Evolutionary conservation across 2,888 invertebrate genomes (phyloP).

Genomic region (Neoascia interrupta): DNA sequence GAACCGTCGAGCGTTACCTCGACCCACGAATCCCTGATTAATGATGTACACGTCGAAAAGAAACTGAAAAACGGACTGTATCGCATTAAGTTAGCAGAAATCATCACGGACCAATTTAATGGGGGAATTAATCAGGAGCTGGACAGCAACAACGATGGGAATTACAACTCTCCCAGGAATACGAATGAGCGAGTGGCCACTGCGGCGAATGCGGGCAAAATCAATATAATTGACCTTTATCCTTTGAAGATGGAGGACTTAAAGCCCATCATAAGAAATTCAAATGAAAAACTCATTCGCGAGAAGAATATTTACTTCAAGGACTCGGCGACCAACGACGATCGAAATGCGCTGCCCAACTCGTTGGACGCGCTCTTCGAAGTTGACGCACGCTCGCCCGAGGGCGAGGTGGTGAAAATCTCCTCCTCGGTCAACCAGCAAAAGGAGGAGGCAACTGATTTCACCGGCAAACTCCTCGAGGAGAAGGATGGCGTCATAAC

Average conservation of each 20-base stretch:
- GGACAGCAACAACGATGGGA: slow-evolving; percentile 36
- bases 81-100: slow-evolving; percentile 77
- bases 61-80: slow-evolving; percentile 75
- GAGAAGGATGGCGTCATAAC: slow-evolving; percentile 79
- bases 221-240: slow-evolving; percentile 78
- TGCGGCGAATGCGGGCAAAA: slow-evolving; percentile 72
- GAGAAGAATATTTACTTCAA: slow-evolving; percentile 72
- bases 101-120: slow-evolving; percentile 73
- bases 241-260: slow-evolving; percentile 77
- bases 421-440: slow-evolving; percentile 55
- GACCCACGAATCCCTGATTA: slow-evolving; percentile 69
- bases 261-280: slow-evolving; percentile 75
- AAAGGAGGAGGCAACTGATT: slow-evolving; percentile 71
- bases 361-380: slow-evolving; percentile 59
- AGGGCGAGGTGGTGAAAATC: slow-evolving; percentile 64
- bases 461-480: slow-evolving; percentile 77
- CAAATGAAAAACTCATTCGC: slow-evolving; percentile 74
- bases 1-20: slow-evolving; percentile 32
- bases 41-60: slow-evolving; percentile 71
- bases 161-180: slow-evolving; percentile 36
- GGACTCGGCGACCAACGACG: slow-evolving; percentile 43
- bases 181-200: background rate
- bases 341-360: slow-evolving; percentile 61
- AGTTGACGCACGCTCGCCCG: slow-evolving; percentile 75
- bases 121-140: slow-evolving; percentile 64